Evolutionary conservation across 1,140 invertebrate genomes (phyloP), one percentile per base, ranked within the genome.

Genomic region (Drosophila eugracilis): DNA sequence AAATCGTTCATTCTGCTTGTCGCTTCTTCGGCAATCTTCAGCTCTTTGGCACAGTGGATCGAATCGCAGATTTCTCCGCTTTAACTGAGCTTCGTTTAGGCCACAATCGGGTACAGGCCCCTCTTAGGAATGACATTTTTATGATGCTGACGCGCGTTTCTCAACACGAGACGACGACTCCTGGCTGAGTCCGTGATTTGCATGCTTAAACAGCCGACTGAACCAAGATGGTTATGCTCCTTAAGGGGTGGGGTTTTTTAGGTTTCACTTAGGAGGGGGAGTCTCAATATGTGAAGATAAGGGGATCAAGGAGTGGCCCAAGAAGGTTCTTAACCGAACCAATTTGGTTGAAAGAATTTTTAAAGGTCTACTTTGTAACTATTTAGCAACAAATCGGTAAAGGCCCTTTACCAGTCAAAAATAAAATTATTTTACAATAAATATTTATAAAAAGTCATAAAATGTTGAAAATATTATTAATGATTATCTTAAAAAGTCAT

Each of bases 131-230:
- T 89, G 85, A 89, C 85, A 89, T 89, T 89, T 89, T 89, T 89
- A 89, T 78, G 85, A 89, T 75, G 76, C 79, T 89, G 85, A 89
- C 80, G 85, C 85, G 81, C 83, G 77, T 70, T 86, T 60, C 73
- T 76, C 81, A 86, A 75, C 81, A 85, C 81, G 80, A 69, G 81
- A 21, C 55, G 36, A 34, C 39, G 39, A 48, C 52, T 48, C 44
- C 67, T 41, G 78, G 62, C 21, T 32, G 58, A 37, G 53, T 73
- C 65, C 84, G 78, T 86, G 81, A 75, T 86, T 78, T 66, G 81
- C 83, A 86, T 86, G 84, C 75, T 75, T 88, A 86, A 86, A 39
- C 81, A 83, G 75, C 44, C 52, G 17, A 24, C 60, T 42, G n/a
- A 65, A 66, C 49, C 63, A 21, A 66, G 45, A 26, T 34, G 63